phyloP scores from a whole-genome alignment of 2,888 invertebrate genomes.

The Geophilus truncorum region DNA sequence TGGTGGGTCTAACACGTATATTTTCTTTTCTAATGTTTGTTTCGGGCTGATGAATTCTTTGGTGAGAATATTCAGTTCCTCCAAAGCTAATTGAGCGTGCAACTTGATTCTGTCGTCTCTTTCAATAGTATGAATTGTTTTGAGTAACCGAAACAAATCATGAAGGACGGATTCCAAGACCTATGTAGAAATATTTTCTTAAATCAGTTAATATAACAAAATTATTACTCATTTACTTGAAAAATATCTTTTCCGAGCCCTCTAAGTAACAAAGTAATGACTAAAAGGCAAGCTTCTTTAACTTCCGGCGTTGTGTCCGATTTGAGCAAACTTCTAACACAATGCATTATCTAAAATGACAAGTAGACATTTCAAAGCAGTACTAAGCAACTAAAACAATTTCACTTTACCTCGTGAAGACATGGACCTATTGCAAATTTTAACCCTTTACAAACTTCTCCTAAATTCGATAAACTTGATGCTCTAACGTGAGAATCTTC shows the following conservation, averaged over 20 bases:
- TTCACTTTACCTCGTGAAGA: constrained; percentile 72
- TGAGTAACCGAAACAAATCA: constrained; percentile 66
- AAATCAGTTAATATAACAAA: neutral
- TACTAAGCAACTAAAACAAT: neutral
- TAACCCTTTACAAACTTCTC: constrained; percentile 69
- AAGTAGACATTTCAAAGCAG: constrained; percentile 35
- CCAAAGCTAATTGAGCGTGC: constrained; percentile 70
- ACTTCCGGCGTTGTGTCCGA: constrained; percentile 68
- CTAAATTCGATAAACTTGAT: constrained; percentile 76
- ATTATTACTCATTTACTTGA: constrained; percentile 46
- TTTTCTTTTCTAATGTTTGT: constrained; percentile 57
- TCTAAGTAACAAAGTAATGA: constrained; percentile 66
- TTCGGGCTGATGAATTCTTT: constrained; percentile 58
- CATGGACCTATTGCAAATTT: constrained; percentile 67
- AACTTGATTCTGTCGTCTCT: constrained; percentile 64
- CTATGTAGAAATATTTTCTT: constrained; percentile 42
- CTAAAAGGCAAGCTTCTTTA: constrained; percentile 70
- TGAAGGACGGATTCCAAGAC: constrained; percentile 63
- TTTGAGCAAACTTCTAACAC: constrained; percentile 63
- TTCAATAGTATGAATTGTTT: constrained; percentile 59
- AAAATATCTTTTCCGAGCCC: constrained; percentile 68
- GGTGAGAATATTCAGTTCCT: constrained; percentile 67
- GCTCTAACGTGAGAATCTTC: constrained; percentile 67
- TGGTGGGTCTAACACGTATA: constrained; percentile 46
- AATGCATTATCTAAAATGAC: constrained; percentile 62